Base-by-base conservation (phyloP, 2,113 vertebrate genomes). In the Oenanthe oenanthe region DNA sequence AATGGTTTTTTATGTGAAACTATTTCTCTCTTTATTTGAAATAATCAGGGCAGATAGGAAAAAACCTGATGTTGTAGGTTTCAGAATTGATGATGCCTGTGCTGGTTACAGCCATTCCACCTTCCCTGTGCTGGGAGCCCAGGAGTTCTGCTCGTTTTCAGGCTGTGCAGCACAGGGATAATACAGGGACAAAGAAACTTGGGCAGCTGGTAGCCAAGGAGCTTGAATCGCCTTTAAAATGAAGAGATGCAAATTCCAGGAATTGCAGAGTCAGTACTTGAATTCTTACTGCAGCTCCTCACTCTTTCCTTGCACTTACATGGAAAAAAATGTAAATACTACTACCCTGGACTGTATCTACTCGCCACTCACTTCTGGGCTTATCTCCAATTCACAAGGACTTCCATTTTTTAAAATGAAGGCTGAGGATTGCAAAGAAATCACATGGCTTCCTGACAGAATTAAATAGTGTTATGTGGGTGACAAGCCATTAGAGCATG, bases 401-500 rank as follows among this genome's bases (percentile, higher is more conserved):
- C 54, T 95, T 95, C 12, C 13, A 73, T 42, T 51, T 91, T 88
- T 81, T 38, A 12, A 83, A 83, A 83, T 14, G 42, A 80, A 85
- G 19, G 22, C 58, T 4, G 17, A 75, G 42, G 45, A 68, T 76
- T 79, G 29, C 36, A 65, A 42, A 85, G 72, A 68, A 75, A 75
- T 72, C 28, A 50, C 40, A 8, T 45, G 62, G 38, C 13, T 92
- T 88, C 61, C 81, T 79, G 28, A 56, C 19, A 40, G 17, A 75
- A 82, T n/a, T 36, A 72, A 60, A 71, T 78, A 26, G 29, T 76
- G 25, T 36, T 51, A 53, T 36, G 6, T 73, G 16, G 9, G 10
- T 92, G 58, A 65, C 22, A 72, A 54, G 24, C 31, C 21, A 13
- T 78, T 67, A 76, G 66, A 28, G 38, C 25, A 24, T 38, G 28